Percentiles rank a stretch among this genome's conserved stretches.
phyloP scores from a whole-genome alignment of 2,888 invertebrate genomes.

The Hoplodrina ambigua region DNA sequence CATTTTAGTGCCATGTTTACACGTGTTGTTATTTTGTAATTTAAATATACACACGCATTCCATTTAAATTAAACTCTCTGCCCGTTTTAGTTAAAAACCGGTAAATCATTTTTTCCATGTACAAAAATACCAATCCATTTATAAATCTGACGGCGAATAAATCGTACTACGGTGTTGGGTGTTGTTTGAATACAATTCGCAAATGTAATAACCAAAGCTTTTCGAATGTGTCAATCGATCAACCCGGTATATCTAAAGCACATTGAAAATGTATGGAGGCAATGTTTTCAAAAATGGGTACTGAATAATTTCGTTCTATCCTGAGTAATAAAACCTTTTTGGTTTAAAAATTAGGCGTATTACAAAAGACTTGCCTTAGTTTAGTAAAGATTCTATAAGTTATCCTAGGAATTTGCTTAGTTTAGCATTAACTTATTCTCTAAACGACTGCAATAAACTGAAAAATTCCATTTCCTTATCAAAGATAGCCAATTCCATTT shows the following conservation, averaged over 20 bases:
- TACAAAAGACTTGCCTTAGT: too few relatives aligned
- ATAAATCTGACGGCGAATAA: slow-evolving; percentile 31
- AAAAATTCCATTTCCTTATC: slow-evolving; percentile 28
- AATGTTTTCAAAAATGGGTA: slow-evolving; percentile 5
- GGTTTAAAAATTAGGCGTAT: too few relatives aligned
- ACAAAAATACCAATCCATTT: slow-evolving; percentile 38
- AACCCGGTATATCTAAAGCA: slow-evolving; percentile 22
- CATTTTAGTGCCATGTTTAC: too few relatives aligned
- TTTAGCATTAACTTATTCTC: slow-evolving; percentile 3
- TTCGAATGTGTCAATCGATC: slow-evolving; percentile 41
- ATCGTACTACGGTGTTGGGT: slow-evolving; percentile 19
- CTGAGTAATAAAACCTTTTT: too few relatives aligned
- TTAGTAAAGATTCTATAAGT: not conserved
- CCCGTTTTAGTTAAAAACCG: slow-evolving; percentile 17
- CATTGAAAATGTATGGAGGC: slow-evolving; percentile 1
- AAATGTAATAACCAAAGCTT: slow-evolving; percentile 15
- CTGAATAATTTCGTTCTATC: not conserved
- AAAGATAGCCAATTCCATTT: slow-evolving; percentile 35
- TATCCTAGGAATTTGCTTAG: too few relatives aligned
- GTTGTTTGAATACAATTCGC: slow-evolving; percentile 9
- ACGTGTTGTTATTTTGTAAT: too few relatives aligned
- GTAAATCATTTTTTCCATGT: slow-evolving; percentile 13
- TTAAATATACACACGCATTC: too few relatives aligned
- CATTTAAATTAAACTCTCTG: not conserved
- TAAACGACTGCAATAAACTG: slow-evolving; percentile 16